These are phyloP conservation scores for Lordiphosa stackelbergi DNA, from an alignment of 1,140 invertebrate species.

Conservation along the genomic window DNA sequence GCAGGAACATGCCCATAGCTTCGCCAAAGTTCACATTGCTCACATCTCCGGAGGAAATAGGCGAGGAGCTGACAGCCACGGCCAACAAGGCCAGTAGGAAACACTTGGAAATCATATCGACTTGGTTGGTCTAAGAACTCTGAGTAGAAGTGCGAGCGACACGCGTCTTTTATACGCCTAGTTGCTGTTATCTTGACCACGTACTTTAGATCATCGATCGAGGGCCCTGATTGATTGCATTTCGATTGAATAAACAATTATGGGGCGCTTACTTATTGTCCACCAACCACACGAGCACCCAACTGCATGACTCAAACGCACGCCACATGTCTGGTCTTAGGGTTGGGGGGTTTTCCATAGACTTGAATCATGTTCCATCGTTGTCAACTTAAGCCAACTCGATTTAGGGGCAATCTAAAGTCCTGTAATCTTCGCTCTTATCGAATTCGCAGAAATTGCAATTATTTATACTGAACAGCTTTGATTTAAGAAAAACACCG, in stretches of 20 bases:
- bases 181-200: constrained; percentile 7
- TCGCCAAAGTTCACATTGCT: constrained; percentile 23
- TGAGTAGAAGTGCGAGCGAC: neutral
- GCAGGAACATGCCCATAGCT: constrained; percentile 30
- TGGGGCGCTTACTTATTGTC: neutral
- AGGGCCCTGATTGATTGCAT: constrained; percentile 34
- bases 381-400: too few relatives aligned
- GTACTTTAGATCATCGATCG: neutral
- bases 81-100: constrained; percentile 36
- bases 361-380: too few relatives aligned
- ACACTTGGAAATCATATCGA: constrained; percentile 34
- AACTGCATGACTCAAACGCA: constrained; percentile 3
- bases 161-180: constrained; percentile 12
- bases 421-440: too few relatives aligned
- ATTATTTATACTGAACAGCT: too few relatives aligned
- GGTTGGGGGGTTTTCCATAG: too few relatives aligned
- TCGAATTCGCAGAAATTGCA: too few relatives aligned
- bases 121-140: constrained; percentile 15
- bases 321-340: too few relatives aligned
- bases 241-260: constrained; percentile 14
- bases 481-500: too few relatives aligned
- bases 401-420: too few relatives aligned
- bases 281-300: too few relatives aligned
- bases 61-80: constrained; percentile 13
- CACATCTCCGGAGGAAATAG: constrained; percentile 20